Evolutionary conservation across 2,797 vertebrate genomes (phyloP).

Genomic region (Cebuella pygmaea): DNA sequence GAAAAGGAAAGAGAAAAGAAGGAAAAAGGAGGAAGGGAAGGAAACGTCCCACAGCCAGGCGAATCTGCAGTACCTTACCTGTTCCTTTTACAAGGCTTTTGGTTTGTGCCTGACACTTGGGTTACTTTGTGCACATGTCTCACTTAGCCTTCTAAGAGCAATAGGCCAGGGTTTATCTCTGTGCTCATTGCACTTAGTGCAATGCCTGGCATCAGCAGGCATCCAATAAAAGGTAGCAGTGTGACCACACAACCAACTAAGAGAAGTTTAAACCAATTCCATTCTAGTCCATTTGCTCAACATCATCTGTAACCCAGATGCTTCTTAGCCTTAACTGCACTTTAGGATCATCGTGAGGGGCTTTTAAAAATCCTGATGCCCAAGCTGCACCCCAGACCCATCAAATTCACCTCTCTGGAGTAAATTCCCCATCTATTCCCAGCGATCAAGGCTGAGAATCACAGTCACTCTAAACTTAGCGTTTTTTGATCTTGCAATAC

Average conservation of each 20-base stretch:
- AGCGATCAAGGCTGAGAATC: background rate
- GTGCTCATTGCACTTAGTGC: background rate
- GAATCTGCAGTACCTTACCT: no score
- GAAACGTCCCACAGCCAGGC: background rate
- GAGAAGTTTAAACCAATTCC: background rate
- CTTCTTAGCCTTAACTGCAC: background rate
- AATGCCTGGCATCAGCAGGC: no score
- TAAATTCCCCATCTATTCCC: background rate
- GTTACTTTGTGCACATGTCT: background rate
- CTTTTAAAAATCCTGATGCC: background rate
- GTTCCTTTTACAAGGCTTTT: no score
- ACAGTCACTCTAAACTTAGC: background rate
- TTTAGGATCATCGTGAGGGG: background rate
- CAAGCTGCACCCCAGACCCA: background rate
- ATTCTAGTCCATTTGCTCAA: background rate
- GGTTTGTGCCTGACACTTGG: no score
- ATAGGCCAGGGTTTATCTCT: background rate
- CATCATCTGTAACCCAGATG: background rate
- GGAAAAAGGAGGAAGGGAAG: background rate
- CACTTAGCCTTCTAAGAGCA: background rate
- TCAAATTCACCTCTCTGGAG: background rate
- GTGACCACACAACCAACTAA: background rate
- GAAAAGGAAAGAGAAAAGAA: background rate
- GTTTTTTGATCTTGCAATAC: background rate
- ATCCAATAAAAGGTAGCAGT: background rate